Percentiles rank a stretch among this genome's conserved stretches.
Conservation (phyloP, 2,888 invertebrate genomes). For the Pseudoips prasinana region DNA sequence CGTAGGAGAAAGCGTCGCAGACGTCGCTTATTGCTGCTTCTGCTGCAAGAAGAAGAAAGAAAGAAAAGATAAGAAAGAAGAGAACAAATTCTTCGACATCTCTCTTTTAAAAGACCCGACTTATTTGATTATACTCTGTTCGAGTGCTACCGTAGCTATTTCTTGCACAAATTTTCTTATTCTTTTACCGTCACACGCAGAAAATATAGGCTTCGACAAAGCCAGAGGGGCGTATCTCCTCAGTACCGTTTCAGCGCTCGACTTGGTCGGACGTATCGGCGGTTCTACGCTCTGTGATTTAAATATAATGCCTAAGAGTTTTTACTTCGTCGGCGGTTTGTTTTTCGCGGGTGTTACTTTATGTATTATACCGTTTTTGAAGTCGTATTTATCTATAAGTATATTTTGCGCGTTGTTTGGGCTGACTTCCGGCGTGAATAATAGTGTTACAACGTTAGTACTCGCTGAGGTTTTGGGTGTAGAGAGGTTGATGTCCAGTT, state of each 20-base stretch:
- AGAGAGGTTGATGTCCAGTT: conserved; percentile 91
- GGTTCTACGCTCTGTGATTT: conserved; percentile 92
- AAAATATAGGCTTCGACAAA: conserved; percentile 86
- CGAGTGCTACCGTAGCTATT: conserved; percentile 92
- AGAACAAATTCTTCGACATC: conserved; percentile 87
- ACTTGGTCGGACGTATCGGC: conserved; percentile 91
- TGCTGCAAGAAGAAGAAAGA: conserved; percentile 52
- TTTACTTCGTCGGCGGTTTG: conserved; percentile 91
- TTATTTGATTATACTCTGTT: conserved; percentile 90
- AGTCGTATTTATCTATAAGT: conserved; percentile 83
- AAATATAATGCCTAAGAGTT: conserved; percentile 88
- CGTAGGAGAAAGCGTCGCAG: conserved; percentile 81
- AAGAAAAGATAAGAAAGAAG: conserved; percentile 50
- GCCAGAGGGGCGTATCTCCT: conserved; percentile 86
- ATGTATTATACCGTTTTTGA: conserved; percentile 85
- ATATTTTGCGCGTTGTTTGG: conserved; percentile 90
- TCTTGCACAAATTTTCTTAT: conserved; percentile 95
- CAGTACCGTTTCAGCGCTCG: conserved; percentile 90
- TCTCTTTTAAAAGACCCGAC: conserved; percentile 87
- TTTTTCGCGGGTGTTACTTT: conserved; percentile 89
- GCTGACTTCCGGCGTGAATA: conserved; percentile 90
- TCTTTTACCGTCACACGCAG: conserved; percentile 88
- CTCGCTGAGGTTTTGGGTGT: conserved; percentile 94
- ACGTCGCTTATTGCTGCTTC: conserved; percentile 69
- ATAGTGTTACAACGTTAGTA: conserved; percentile 92